Base-by-base conservation (phyloP, 2,888 invertebrate genomes). In the Salticus scenicus region DNA sequence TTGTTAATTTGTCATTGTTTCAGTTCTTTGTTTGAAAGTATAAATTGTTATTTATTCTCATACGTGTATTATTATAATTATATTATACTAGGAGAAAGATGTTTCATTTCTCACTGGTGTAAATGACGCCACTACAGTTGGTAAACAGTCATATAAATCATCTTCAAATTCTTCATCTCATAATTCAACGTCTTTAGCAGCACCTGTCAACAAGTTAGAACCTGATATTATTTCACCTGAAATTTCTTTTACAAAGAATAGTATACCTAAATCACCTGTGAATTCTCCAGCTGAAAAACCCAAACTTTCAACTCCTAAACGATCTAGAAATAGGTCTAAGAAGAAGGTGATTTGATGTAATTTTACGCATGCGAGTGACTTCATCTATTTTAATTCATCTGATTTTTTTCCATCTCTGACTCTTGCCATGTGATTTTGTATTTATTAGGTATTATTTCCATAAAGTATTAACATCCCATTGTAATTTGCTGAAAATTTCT, bases 301-400 rank as follows among this genome's bases (percentile, higher is more conserved):
- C 57, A 57, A 24, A 47, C 57, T 5, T 57, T 1, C 24, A 24
- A 57, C 2, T 57, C 17, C 31, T 14, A 66, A 66, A 31, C 1
- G 1, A 66, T 4, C 12, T 17, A 31, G 24, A 66, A 63, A 63
- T 63, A 63, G 27, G 27, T 30, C 66, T 66, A 66, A n/a, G 24
- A 66, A 66, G 66, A 66, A 66, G 66, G 66, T 66, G 66, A 66
- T 2, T 66, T 66, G 66, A 30, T 30, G 0, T 30, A 66, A 2
- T 31, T 31, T 17, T 66, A 66, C 14, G 66, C 66, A 66, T 66
- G 66, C 30, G 30, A 30, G 31, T 66, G 66, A 57, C 57, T 24
- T 24, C 57, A 57, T 57, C 12, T 7, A 57, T 4, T 24, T 1
- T 24, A 24, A 7, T 37, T 7, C 10, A 37, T 7, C 37, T n/a